Conservation (phyloP, 2,888 invertebrate species). For the Dioctria rufipes region DNA sequence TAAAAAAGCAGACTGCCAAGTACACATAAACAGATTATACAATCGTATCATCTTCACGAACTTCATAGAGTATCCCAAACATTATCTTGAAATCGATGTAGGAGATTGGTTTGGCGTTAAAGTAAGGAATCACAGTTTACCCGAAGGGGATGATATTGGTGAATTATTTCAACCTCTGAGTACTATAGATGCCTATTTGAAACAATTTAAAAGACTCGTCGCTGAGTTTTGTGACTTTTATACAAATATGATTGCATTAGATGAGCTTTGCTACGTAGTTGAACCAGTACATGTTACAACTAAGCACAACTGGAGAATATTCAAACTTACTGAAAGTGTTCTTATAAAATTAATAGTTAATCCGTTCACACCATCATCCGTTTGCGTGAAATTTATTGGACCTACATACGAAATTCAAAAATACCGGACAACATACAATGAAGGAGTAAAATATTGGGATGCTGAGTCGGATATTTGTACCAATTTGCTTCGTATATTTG, state of each 20-base stretch:
- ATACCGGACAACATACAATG: constrained; percentile 65
- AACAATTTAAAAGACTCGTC: constrained; percentile 63
- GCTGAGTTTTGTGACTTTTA: constrained; percentile 68
- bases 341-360: constrained; percentile 67
- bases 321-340: constrained; percentile 67
- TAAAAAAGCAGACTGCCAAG: constrained; percentile 35
- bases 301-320: constrained; percentile 67
- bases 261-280: constrained; percentile 69
- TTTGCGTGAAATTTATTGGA: constrained; percentile 67
- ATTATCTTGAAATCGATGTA: constrained; percentile 65
- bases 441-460: constrained; percentile 68
- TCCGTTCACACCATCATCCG: constrained; percentile 67
- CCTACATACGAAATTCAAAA: constrained; percentile 67
- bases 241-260: constrained; percentile 65
- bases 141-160: constrained; percentile 60
- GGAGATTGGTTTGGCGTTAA: constrained; percentile 57
- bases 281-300: constrained; percentile 65
- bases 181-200: constrained; percentile 60
- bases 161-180: constrained; percentile 60
- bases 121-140: constrained; percentile 66
- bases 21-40: constrained; percentile 62
- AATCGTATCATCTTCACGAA: constrained; percentile 64
- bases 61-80: constrained; percentile 64
- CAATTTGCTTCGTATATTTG: constrained; percentile 69
- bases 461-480: constrained; percentile 67